Base-by-base conservation (phyloP, 2,888 invertebrate species). In the Trypoxylon attenuatum region DNA sequence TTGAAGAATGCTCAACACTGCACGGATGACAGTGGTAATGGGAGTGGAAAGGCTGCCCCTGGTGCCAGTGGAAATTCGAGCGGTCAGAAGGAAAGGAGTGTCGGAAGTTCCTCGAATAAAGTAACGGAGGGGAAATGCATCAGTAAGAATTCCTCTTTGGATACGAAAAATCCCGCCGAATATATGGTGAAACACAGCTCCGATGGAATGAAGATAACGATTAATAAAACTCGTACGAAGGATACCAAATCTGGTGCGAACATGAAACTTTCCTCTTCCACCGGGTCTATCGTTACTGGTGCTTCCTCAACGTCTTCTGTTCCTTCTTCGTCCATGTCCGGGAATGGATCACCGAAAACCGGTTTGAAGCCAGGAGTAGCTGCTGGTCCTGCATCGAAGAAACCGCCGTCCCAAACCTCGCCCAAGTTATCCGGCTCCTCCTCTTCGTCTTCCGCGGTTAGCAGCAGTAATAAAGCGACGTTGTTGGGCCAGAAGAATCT, bases 121-220 rank as follows among this genome's bases (percentile, higher is more conserved):
- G 71, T 82, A 0, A 46, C 76, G 0, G 87, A 87, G 43, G 83
- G 85, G 1, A 88, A 87, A 60, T 82, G 77, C 39, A 69, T 79
- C 15, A 65, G 73, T 0, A 84, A 82, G 19, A 88, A 87, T 77
- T 81, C 87, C 0, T 80, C 84, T 0, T 80, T 86, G 0, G 89
- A 89, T 38, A 89, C 88, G 60, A 93, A 93, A 87, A 93, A 93
- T 82, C 92, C 93, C 22, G 87, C 87, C 0, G 95, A 95, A 80
- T 96, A 96, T 80, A 95, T 95, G 92, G 94, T 96, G 0, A 96
- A 96, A 82, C 94, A 94, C 15, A 95, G 95, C 82, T 92, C 92
- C 13, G 96, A 96, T 77, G 96, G 96, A 2, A 94, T 97, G 88
- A 97, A 96, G 86, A 91, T 97, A 54, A 97, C 96, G 1, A 96